These are phyloP conservation scores for Picus viridis DNA, from an alignment of 2,797 vertebrate species.

Conservation along the genomic window DNA sequence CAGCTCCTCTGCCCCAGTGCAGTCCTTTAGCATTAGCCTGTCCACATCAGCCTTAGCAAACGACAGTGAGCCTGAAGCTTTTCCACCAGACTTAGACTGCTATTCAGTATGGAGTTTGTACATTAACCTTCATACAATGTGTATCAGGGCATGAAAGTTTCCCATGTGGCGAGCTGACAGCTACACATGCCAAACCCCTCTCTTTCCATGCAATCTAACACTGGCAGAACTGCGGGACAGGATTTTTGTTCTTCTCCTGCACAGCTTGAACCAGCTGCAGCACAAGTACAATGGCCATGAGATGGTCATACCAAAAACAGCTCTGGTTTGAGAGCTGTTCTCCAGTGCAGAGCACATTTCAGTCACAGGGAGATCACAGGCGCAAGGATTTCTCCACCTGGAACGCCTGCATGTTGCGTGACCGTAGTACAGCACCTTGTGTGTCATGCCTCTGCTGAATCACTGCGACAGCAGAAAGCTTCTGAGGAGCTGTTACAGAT, in stretches of 20 bases:
- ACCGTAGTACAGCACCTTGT: background rate
- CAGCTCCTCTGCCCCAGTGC: fast-evolving
- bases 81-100: constrained; percentile 69
- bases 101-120: constrained; percentile 44
- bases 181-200: constrained; percentile 80
- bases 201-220: constrained; percentile 83
- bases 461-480: background rate
- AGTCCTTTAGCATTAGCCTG: constrained; percentile 19
- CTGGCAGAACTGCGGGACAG: constrained; percentile 74
- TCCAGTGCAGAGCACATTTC: background rate
- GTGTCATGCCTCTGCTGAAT: background rate
- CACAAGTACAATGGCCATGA: constrained; percentile 34
- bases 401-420: background rate
- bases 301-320: background rate
- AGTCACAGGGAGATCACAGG: background rate
- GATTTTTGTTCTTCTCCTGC: background rate
- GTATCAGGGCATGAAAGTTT: constrained; percentile 82
- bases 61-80: constrained; percentile 52
- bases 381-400: background rate
- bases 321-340: background rate
- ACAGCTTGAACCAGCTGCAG: background rate
- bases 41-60: constrained; percentile 77
- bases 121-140: constrained; percentile 82
- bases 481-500: background rate
- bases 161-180: constrained; percentile 80